These are phyloP conservation scores for Andrena chrysosceles DNA, from an alignment of 2,888 invertebrate genomes.

Conservation along the genomic window DNA sequence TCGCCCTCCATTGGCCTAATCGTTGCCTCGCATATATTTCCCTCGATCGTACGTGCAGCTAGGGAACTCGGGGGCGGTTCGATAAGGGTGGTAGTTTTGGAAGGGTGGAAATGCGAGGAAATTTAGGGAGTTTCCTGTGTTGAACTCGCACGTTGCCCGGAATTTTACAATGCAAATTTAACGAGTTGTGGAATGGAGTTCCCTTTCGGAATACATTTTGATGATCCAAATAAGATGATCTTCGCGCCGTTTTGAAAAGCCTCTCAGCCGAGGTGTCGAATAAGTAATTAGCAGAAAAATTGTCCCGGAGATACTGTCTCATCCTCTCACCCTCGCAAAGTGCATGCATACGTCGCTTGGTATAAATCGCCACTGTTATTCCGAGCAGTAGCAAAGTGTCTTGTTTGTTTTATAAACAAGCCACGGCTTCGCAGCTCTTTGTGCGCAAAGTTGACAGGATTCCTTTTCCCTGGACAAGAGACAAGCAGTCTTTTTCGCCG, in stretches of 20 bases:
- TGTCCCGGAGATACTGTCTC: not conserved
- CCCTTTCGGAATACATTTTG: not conserved
- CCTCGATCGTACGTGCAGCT: constrained; percentile 14
- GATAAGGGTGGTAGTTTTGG: not conserved
- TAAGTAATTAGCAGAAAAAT: not conserved
- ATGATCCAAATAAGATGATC: not conserved
- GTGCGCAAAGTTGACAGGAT: not conserved
- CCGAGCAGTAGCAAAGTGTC: constrained; percentile 4
- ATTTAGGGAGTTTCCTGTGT: not conserved
- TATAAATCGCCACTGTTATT: constrained; percentile 1
- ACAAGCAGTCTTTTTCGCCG: not conserved
- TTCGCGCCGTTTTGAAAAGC: not conserved
- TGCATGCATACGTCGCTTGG: not conserved
- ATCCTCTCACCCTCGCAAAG: constrained; percentile 8
- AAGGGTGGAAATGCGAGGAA: not conserved
- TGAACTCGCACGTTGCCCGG: not conserved
- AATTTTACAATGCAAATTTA: constrained; percentile 2
- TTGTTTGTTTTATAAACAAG: constrained; percentile 23
- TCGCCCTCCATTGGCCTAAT: constrained; percentile 12
- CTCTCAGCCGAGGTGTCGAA: constrained; percentile 1
- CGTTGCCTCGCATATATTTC: constrained; percentile 43
- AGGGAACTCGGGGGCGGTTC: constrained; percentile 9
- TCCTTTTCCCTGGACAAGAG: constrained; percentile 7
- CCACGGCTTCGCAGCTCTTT: constrained; percentile 6
- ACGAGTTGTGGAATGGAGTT: not conserved